Evolutionary conservation across 2,888 invertebrate genomes (phyloP), one percentile per base, ranked within the genome.

Genomic region (Neuroscelio doddi): DNA sequence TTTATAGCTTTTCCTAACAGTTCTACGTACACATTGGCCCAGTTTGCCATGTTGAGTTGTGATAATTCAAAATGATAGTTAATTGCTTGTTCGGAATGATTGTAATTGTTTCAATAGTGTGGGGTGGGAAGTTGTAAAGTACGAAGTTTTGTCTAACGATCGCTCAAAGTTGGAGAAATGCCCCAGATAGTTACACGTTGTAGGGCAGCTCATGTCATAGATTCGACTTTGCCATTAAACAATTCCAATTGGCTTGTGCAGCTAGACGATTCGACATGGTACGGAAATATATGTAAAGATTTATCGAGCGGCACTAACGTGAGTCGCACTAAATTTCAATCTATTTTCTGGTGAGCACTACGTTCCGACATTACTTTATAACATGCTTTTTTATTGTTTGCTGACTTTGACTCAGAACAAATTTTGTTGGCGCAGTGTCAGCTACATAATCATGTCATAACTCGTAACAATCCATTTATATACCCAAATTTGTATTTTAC

Each of bases 241-340:
- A 44, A 32, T 46, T 50, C 34, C 41, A 52, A 63, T 63, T 57
- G 63, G 57, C 63, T 44, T 42, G 42, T 34, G 47, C 42, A 12
- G 12, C 41, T 26, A 12, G 41, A 24, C 41, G 41, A 24, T 41
- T 16, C 41, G 41, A 41, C 41, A 26, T 26, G 21, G 4, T 41
- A 39, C 55, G 62, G 38, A 57, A 52, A 42, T 57, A 47, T 57
- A 52, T 27, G 47, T 47, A 57, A 57, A 64, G 57, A 64, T 64
- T 57, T 64, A 64, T 57, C 52, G 64, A 52, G 57, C 57, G 47
- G 49, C 38, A 52, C 64, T 57, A 64, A 64, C 57, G 38, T 45
- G 29, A 42, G 42, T 52, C 42, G 42, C 53, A 58, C 57, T 57
- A 64, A 64, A 64, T 64, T 57, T 64, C 57, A 64, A 64, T 57